Evolutionary conservation across 2,797 vertebrate species (phyloP).

Genomic region (Syngnathus acus): DNA sequence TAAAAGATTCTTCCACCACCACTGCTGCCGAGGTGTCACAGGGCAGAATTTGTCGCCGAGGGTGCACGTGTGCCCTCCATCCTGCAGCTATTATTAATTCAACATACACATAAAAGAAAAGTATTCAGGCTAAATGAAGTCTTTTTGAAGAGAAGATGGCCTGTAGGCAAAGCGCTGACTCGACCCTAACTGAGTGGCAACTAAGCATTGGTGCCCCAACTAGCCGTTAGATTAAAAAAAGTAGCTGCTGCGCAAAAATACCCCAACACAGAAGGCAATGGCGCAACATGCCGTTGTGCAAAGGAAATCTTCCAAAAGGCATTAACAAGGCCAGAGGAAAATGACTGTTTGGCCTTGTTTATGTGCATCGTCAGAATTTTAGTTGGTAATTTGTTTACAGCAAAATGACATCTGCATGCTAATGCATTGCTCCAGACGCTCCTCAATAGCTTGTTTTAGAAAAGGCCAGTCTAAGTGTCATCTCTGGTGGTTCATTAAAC

Average conservation of each 20-base stretch:
- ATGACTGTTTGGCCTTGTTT: background rate
- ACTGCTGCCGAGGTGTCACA: slow-evolving; percentile 8
- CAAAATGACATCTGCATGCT: slow-evolving; percentile 2
- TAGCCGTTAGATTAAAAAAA: slow-evolving; percentile 10
- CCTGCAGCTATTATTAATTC: slow-evolving; percentile 38
- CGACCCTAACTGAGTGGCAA: slow-evolving; percentile 23
- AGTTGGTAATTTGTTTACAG: background rate
- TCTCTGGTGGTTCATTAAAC: background rate
- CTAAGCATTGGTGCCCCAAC: slow-evolving; percentile 22
- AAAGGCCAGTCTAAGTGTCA: background rate
- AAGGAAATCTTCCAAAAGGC: slow-evolving; percentile 12
- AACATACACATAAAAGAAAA: slow-evolving; percentile 26
- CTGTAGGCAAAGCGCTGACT: slow-evolving; percentile 33
- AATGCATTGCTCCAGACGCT: background rate
- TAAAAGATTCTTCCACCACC: background rate
- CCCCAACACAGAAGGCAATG: slow-evolving; percentile 9
- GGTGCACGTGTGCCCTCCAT: slow-evolving; percentile 7
- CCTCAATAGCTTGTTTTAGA: background rate
- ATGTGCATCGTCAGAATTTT: background rate
- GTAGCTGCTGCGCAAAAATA: slow-evolving; percentile 13
- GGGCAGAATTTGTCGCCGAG: slow-evolving; percentile 13
- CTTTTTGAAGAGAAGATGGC: slow-evolving; percentile 15
- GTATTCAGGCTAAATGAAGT: slow-evolving; percentile 10
- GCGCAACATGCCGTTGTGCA: slow-evolving; percentile 17
- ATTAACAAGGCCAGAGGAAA: slow-evolving; percentile 2